Base-by-base conservation (phyloP, 2,113 vertebrate species). In the Bos indicus region DNA sequence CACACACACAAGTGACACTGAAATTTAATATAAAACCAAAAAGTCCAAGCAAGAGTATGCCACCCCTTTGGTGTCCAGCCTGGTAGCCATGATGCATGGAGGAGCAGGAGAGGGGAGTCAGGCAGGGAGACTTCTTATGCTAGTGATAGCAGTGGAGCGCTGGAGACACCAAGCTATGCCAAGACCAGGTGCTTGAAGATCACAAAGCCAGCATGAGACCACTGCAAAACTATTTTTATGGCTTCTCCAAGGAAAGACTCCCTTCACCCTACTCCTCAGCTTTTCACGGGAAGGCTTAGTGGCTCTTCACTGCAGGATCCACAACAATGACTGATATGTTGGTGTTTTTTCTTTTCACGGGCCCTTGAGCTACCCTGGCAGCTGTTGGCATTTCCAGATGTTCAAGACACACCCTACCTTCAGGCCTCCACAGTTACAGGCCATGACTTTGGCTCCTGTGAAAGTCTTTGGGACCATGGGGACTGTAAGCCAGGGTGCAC, bases 381-480 rank as follows among this genome's bases (percentile, higher is more conserved):
- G 81, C 84, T 56, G 52, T 85, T 85, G 85, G 30, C 85, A 67
- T 71, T 89, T 97, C 77, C 95, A 96, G 90, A 97, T 98, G 95
- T 97, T 98, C 82, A 17, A 80, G 96, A 57, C 85, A 96, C 64
- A 94, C 74, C 88, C 59, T 94, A 36, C 92, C 91, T 93, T 93
- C 59, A 87, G 81, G 74, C 51, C 36, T 98, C n/a, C 90, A 91
- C 56, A 93, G 71, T 93, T 64, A 91, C 91, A 1, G 15, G 43
- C 59, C 96, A 77, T 96, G 86, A n/a, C 77, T 97, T 80, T 95
- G 97, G 60, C 89, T 56, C 78, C 26, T 90, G 33, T 95, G 93
- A 95, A 98, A 56, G 81, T 92, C 94, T 98, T 82, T 62, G 78
- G 86, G 92, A 86, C 96, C 84, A 95, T 2, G 95, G 95, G 94